Evolutionary conservation across 1,140 invertebrate species (phyloP), one percentile per base, ranked within the genome.

Genomic region (Macrocentrus cingulum): DNA sequence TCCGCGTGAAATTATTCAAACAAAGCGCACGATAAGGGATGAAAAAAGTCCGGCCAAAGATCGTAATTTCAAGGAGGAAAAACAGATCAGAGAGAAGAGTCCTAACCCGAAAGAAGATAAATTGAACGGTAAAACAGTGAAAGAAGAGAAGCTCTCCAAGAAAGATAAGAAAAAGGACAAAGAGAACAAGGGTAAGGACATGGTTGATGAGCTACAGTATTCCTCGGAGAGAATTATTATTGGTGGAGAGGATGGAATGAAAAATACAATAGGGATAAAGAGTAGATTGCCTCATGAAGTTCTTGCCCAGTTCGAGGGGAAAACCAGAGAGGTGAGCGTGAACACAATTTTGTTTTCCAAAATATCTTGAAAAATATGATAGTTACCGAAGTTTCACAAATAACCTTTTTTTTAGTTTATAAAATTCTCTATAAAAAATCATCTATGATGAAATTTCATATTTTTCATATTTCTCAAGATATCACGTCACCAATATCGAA

Each of bases 251-350:
- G 89, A 88, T 64, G 77, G 85, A 70, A 64, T 81, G 70, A 71
- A 77, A 78, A 78, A 78, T 79, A 75, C 79, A 69, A 64, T 73
- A 55, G 56, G 60, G 52, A 68, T 63, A 18, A 79, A 71, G 52
- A 81, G 80, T 59, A 77, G 85, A 63, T 75, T 91, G 50, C 86
- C 89, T 0, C 85, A 86, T 59, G 89, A 91, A 66, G 74, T 91
- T 48, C 66, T 89, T 23, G 82, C 88, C 55, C 89, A 92, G 62
- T 92, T 90, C 75, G 88, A 92, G 61, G 87, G 85, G 42, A 92
- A 92, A 80, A 86, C 88, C 0, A 81, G 89, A 75, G 90, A 93
- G 77, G 88, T 88, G 74, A 70, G 67, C 59, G 23, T n/a, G n/a
- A n/a, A n/a, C n/a, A n/a, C n/a, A n/a, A n/a, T n/a, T n/a, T n/a